Evolutionary conservation across 2,797 vertebrate genomes (phyloP), one percentile per base, ranked within the genome.

Genomic region (Ibycter americanus): DNA sequence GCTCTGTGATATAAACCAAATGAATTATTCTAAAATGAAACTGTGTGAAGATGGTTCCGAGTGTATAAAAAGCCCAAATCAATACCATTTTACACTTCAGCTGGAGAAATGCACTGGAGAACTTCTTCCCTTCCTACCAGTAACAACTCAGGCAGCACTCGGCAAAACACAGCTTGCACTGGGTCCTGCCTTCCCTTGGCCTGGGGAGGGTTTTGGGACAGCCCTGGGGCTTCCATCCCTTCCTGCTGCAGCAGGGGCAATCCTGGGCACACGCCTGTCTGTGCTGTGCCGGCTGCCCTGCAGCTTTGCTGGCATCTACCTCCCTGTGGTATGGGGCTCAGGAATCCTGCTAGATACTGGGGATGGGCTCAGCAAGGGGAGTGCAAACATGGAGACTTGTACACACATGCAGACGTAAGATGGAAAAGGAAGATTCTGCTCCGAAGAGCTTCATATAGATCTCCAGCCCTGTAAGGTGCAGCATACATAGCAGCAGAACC

Each of bases 31-130:
- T 77, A 87, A 94, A 89, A 76, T 11, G 25, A 83, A 89, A 83
- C 19, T 0, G 1, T 5, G n/a, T 26, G 66, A 85, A 86, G 52
- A 74, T 16, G 27, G n/a, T 32, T 78, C 29, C 14, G 34, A 67
- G 73, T 40, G 73, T 71, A 71, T 87, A 67, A 83, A 89, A 80
- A 80, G 44, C 61, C 59, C 49, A 55, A 78, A 95, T 82, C 76
- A 62, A 88, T 78, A 78, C 44, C 16, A 49, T 78, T 87, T 87
- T 63, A 91, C 74, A 49, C 38, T 72, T 90, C 78, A 68, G 34
- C 8, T 58, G 66, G 34, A 87, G 59, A 92, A 90, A 89, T 15
- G 15, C n/a, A 19, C 65, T 81, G 8, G 49, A 49, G 73, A 90
- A 52, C 56, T 56, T 66, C 78, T 34, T 70, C 61, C 34, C 5